Conservation (phyloP, 30 jellyfish, hydroid and myxozoan genomes). For the Pseudorhiza aurosa region DNA sequence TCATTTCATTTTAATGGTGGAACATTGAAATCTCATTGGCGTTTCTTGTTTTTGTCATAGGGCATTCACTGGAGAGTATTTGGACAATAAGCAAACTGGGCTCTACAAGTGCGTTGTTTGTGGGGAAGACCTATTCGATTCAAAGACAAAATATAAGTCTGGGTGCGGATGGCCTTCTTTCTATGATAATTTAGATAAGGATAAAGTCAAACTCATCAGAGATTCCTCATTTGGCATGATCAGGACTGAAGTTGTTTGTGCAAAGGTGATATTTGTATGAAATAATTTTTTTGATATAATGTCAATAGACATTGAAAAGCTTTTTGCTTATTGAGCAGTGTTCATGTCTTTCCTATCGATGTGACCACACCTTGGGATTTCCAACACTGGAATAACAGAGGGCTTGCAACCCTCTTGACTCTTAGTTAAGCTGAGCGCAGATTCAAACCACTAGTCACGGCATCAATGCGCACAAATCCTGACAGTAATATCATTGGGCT, state of each 20-base stretch:
- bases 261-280: slow-evolving; percentile 60
- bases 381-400: no score
- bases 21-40: not conserved
- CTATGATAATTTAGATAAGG: slow-evolving; percentile 71
- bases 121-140: slow-evolving; percentile 80
- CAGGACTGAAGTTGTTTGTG: slow-evolving; percentile 93
- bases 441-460: no score
- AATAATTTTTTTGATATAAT: not conserved
- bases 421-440: no score
- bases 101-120: slow-evolving; percentile 94
- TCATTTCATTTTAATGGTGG: not conserved
- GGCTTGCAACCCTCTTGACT: no score
- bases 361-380: no score
- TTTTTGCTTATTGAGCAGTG: not conserved
- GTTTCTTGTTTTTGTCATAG: not conserved
- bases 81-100: slow-evolving; percentile 80
- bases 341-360: no score
- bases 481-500: no score
- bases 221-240: slow-evolving; percentile 84
- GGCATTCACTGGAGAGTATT: slow-evolving; percentile 93
- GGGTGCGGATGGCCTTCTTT: slow-evolving; percentile 99
- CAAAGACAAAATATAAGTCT: slow-evolving; percentile 87
- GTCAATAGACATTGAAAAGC: not conserved
- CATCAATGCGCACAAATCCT: no score
- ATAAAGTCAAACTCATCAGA: slow-evolving; percentile 63